Evolutionary conservation across 2,797 vertebrate species (phyloP).

Genomic region (Ispidina picta): DNA sequence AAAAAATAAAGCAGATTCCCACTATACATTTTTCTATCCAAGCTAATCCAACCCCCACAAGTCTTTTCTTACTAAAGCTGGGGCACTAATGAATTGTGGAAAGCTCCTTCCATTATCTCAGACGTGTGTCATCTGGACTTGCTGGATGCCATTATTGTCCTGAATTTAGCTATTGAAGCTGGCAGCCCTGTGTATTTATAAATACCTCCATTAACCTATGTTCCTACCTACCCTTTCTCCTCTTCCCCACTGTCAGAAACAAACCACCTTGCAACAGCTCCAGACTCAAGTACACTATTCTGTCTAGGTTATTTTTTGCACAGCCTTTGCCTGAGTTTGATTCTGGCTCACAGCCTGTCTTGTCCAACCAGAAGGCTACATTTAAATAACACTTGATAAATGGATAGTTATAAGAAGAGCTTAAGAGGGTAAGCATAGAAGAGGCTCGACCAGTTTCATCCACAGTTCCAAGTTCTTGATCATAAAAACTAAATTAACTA

Average conservation of each 20-base stretch:
- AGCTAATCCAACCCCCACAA: background rate
- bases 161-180: conserved; percentile 5
- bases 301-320: conserved; percentile 17
- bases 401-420: background rate
- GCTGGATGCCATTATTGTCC: background rate
- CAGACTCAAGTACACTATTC: background rate
- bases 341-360: background rate
- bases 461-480: background rate
- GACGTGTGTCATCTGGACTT: background rate
- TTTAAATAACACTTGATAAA: conserved; percentile 1
- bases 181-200: background rate
- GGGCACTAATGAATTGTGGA: background rate
- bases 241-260: background rate
- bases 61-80: background rate
- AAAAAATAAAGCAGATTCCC: background rate
- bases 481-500: background rate
- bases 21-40: background rate
- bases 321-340: background rate
- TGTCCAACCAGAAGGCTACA: background rate
- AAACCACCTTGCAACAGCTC: background rate
- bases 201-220: background rate
- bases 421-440: background rate
- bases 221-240: background rate
- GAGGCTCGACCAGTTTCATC: background rate
- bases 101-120: background rate